Conservation (phyloP, 2,888 invertebrate species). For the Eupithecia inturbata region DNA sequence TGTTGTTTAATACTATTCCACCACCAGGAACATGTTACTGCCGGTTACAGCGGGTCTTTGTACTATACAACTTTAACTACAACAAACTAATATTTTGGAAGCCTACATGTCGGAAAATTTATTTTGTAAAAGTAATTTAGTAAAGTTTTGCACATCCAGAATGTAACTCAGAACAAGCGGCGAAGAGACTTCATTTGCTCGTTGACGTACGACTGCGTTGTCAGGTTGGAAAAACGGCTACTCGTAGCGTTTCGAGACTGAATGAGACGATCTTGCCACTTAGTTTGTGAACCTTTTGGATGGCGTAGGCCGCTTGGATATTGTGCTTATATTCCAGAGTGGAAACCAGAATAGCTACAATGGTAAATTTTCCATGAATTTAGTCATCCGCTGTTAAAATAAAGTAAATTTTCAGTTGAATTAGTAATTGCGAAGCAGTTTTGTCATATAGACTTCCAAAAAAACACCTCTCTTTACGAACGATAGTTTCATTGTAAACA, state of each 20-base stretch:
- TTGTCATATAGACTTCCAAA: conserved; percentile 74
- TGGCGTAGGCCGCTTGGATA: neutral
- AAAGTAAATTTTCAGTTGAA: conserved; percentile 5
- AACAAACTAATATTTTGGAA: conserved; percentile 56
- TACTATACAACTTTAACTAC: conserved; percentile 66
- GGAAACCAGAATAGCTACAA: neutral
- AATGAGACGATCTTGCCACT: neutral
- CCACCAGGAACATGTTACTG: conserved; percentile 73
- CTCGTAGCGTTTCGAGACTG: neutral
- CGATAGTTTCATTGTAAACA: conserved; percentile 78
- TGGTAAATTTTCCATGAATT: neutral
- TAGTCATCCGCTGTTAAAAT: neutral
- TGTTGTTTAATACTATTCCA: conserved; percentile 56
- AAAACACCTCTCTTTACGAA: conserved; percentile 46
- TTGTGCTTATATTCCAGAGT: neutral
- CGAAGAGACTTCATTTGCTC: neutral
- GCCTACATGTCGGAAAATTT: conserved; percentile 54
- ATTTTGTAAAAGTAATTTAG: no score
- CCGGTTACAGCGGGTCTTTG: conserved; percentile 68
- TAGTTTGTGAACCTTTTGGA: neutral
- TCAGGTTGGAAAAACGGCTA: neutral
- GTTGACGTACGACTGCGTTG: neutral
- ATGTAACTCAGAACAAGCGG: neutral
- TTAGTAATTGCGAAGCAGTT: conserved; percentile 34
- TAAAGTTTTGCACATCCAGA: neutral